These are phyloP conservation scores for Leptinotarsa haldemani DNA, from an alignment of 2,888 invertebrate species.

Conservation along the genomic window DNA sequence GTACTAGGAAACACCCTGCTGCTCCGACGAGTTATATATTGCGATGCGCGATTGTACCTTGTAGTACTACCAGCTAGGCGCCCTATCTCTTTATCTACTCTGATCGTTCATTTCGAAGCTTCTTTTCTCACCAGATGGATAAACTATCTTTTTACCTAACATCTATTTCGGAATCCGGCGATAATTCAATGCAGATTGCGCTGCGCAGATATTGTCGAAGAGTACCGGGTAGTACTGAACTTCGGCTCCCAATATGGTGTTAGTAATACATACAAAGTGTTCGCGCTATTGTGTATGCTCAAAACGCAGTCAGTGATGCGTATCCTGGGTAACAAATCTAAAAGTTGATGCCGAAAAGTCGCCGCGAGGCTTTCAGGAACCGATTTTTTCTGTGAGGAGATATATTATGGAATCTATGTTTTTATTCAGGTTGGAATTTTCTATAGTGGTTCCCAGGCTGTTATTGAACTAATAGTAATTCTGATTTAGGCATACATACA, in stretches of 20 bases:
- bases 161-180: slow-evolving; percentile 3
- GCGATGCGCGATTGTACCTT: slow-evolving; percentile 61
- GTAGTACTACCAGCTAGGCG: slow-evolving; percentile 62
- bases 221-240: neutral
- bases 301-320: neutral
- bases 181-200: slow-evolving; percentile 7
- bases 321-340: slow-evolving; percentile 11
- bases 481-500: too few relatives aligned
- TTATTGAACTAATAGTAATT: too few relatives aligned
- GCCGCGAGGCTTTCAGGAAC: too few relatives aligned
- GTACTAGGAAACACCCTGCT: slow-evolving; percentile 66
- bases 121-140: slow-evolving; percentile 40
- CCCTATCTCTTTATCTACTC: slow-evolving; percentile 55
- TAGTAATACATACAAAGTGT: slow-evolving; percentile 5
- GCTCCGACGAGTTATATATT: slow-evolving; percentile 63
- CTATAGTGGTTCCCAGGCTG: too few relatives aligned
- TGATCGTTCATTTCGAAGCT: slow-evolving; percentile 39
- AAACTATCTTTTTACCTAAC: slow-evolving; percentile 16
- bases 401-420: too few relatives aligned
- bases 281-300: neutral
- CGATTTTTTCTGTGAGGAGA: too few relatives aligned
- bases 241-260: slow-evolving; percentile 4
- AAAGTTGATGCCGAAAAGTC: neutral
- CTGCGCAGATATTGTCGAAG: slow-evolving; percentile 6
- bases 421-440: too few relatives aligned